Conservation (phyloP, 2,888 invertebrate species). For the Meiosimyza platycephala region DNA sequence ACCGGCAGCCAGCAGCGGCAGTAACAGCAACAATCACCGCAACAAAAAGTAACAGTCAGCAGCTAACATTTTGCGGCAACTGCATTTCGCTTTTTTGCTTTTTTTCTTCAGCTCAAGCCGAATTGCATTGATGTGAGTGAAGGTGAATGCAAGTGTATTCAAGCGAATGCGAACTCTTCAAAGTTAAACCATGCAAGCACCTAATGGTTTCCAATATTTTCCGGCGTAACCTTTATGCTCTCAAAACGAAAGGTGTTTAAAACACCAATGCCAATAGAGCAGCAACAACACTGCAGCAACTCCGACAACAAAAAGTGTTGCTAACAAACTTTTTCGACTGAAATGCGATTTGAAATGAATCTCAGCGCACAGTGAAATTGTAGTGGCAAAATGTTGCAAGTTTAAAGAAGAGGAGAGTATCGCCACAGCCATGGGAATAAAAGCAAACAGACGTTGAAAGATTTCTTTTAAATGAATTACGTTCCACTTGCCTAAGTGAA, state of each 20-base stretch:
- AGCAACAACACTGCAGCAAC: no score
- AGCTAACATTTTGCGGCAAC: slow-evolving; percentile 13
- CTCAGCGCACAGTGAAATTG: no score
- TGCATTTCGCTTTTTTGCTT: slow-evolving; percentile 22
- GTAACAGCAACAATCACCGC: slow-evolving; percentile 14
- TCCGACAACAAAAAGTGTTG: no score
- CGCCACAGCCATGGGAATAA: no score
- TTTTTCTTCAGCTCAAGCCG: background rate
- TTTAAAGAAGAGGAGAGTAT: no score
- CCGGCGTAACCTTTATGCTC: slow-evolving; percentile 14
- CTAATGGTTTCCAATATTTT: slow-evolving; percentile 35
- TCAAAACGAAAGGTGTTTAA: slow-evolving; percentile 28
- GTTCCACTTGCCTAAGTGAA: no score
- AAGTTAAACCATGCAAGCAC: background rate
- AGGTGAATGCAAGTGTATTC: background rate
- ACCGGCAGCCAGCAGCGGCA: slow-evolving; percentile 43
- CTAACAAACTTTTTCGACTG: no score
- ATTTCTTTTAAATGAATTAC: no score
- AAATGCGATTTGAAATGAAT: no score
- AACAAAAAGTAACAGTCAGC: slow-evolving; percentile 1
- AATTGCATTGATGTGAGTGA: background rate
- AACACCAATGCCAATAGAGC: slow-evolving; percentile 2
- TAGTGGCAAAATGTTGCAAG: no score
- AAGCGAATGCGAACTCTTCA: background rate
- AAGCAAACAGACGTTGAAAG: no score